Conservation (phyloP, 1,140 invertebrate species). For the Chionoecetes opilio region DNA sequence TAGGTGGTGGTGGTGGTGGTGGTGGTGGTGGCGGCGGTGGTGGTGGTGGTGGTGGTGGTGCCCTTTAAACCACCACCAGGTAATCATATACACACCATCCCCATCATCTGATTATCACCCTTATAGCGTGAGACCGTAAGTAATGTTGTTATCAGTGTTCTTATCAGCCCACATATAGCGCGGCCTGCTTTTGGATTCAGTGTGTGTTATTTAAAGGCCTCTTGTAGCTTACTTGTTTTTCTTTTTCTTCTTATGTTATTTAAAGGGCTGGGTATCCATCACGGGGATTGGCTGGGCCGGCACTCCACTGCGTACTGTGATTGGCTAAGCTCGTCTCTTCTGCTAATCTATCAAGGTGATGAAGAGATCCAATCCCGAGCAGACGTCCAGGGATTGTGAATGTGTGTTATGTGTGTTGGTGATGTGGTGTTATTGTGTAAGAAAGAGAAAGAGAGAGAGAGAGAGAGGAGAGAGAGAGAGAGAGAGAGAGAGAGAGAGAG, state of each 20-base stretch:
- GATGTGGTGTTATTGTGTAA: background rate
- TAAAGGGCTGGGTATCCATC: slow-evolving; percentile 35
- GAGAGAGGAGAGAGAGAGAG: slow-evolving; percentile 2
- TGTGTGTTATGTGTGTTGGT: background rate
- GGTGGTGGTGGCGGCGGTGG: too few species aligned
- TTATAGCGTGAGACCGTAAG: background rate
- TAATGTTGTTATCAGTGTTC: background rate
- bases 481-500: slow-evolving; percentile 1
- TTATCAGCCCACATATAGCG: background rate
- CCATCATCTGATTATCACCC: background rate
- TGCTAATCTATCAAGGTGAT: background rate
- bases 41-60: too few species aligned
- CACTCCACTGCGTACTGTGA: slow-evolving; percentile 2
- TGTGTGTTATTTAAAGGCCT: background rate
- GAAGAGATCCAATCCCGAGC: slow-evolving; percentile 32
- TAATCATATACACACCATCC: background rate
- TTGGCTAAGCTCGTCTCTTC: background rate
- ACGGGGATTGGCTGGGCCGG: slow-evolving; percentile 27
- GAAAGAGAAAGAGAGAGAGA: background rate
- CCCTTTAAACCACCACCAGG: too few species aligned
- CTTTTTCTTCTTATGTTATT: too few species aligned
- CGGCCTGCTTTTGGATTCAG: background rate
- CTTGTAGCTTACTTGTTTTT: too few species aligned
- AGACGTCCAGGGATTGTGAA: background rate
- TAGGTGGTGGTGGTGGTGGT: too few species aligned